A percentile compares a stretch with the other conserved stretches of the same genome.
Evolutionary conservation across 2,797 vertebrate genomes (phyloP).

Genomic region (Stomatorhinus walkeri): DNA sequence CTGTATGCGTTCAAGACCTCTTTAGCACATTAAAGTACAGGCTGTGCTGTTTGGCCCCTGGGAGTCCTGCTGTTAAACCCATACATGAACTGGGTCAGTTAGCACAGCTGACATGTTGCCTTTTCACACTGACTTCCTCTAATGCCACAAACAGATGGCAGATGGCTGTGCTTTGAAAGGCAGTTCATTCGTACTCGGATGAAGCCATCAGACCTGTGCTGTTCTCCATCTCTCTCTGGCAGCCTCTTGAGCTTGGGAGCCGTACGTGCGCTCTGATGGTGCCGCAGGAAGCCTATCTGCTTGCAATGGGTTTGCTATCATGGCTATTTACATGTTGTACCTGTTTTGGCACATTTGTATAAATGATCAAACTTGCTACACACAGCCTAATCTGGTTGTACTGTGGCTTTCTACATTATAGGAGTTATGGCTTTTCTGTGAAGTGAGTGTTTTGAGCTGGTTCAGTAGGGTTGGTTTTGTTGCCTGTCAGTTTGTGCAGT

Average conservation of each 20-base stretch:
- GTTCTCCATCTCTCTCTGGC: neutral
- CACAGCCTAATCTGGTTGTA: neutral
- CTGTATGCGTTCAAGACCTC: too few species aligned
- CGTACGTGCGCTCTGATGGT: neutral
- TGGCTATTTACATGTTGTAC: neutral
- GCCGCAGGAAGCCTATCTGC: neutral
- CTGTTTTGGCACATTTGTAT: neutral
- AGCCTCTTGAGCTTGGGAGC: neutral
- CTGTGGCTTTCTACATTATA: neutral
- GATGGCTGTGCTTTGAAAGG: neutral
- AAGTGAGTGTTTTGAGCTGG: neutral
- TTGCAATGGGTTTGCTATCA: neutral
- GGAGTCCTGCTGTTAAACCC: neutral
- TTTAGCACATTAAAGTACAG: neutral
- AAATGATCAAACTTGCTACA: neutral
- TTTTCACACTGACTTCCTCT: slow-evolving; percentile 59
- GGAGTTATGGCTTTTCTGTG: neutral
- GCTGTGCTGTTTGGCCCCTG: neutral
- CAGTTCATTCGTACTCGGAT: neutral
- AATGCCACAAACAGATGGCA: slow-evolving; percentile 51
- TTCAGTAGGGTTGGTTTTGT: neutral
- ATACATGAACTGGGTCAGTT: slow-evolving; percentile 49
- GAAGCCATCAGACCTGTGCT: neutral
- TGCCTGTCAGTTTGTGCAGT: neutral
- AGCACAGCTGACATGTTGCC: slow-evolving; percentile 60